These are phyloP conservation scores for Pissodes strobi DNA, from an alignment of 1,140 invertebrate species.

Conservation along the genomic window DNA sequence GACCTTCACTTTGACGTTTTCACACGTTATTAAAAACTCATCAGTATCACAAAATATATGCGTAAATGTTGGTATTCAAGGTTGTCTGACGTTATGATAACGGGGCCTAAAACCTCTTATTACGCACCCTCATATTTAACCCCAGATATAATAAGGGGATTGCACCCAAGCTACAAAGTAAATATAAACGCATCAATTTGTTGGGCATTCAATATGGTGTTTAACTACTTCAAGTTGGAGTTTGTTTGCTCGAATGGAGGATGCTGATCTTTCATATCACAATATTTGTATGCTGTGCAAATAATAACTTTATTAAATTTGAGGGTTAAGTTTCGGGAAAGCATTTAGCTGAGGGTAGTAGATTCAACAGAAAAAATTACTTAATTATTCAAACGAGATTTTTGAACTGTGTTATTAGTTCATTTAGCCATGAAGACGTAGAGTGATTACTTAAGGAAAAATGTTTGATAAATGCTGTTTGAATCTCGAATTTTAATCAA, in stretches of 20 bases:
- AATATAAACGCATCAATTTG: conserved; percentile 43
- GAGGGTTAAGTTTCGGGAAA: conserved; percentile 2
- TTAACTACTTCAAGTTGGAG: conserved; percentile 40
- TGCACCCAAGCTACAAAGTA: conserved; percentile 22
- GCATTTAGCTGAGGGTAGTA: not conserved
- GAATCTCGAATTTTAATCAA: too few relatives aligned
- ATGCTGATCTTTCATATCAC: conserved; percentile 49
- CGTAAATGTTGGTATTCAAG: too few relatives aligned
- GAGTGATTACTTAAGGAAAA: too few relatives aligned
- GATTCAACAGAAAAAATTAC: too few relatives aligned
- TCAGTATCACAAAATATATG: too few relatives aligned
- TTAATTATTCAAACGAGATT: too few relatives aligned
- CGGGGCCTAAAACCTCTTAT: not conserved
- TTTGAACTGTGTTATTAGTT: too few relatives aligned
- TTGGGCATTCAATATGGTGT: conserved; percentile 43
- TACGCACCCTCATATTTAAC: not conserved
- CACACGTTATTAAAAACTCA: too few relatives aligned
- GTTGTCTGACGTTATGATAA: not conserved
- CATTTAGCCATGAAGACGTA: too few relatives aligned
- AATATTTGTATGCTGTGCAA: conserved; percentile 51
- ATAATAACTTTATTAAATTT: conserved; percentile 42
- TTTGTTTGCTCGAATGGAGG: conserved; percentile 20
- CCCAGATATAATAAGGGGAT: conserved; percentile 11
- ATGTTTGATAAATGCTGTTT: too few relatives aligned
- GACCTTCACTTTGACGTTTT: too few relatives aligned